These are phyloP conservation scores for Grapholita molesta DNA, from an alignment of 1,140 invertebrate species.

Conservation along the genomic window DNA sequence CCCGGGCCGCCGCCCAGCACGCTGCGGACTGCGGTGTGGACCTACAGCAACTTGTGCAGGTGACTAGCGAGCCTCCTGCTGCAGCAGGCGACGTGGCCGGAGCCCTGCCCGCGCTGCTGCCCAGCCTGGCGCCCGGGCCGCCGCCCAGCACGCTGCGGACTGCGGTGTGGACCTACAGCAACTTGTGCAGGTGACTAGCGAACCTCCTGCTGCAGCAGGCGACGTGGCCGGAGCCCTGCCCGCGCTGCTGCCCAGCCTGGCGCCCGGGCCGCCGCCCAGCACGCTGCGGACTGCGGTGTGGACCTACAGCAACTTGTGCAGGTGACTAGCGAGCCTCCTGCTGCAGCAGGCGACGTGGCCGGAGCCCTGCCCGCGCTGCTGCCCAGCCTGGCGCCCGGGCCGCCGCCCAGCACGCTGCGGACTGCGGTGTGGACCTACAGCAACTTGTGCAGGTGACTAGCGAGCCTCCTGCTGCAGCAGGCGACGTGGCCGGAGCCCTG, in stretches of 20 bases:
- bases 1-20: slow-evolving; percentile 37
- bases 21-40: slow-evolving; percentile 85
- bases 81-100: slow-evolving; percentile 33
- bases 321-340: no score
- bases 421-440: no score
- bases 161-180: slow-evolving; percentile 93
- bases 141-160: slow-evolving; percentile 57
- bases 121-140: slow-evolving; percentile 44
- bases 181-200: background rate
- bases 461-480: no score
- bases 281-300: no score
- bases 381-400: no score
- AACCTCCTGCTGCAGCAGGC: background rate
- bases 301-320: no score
- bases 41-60: slow-evolving; percentile 82
- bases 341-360: no score
- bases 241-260: background rate
- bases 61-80: background rate
- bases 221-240: background rate
- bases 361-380: no score
- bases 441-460: no score
- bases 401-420: no score
- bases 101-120: slow-evolving; percentile 81
- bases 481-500: no score
- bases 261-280: no score